These are phyloP conservation scores for Anastrepha ludens DNA, from an alignment of 1,140 invertebrate species.

Conservation along the genomic window DNA sequence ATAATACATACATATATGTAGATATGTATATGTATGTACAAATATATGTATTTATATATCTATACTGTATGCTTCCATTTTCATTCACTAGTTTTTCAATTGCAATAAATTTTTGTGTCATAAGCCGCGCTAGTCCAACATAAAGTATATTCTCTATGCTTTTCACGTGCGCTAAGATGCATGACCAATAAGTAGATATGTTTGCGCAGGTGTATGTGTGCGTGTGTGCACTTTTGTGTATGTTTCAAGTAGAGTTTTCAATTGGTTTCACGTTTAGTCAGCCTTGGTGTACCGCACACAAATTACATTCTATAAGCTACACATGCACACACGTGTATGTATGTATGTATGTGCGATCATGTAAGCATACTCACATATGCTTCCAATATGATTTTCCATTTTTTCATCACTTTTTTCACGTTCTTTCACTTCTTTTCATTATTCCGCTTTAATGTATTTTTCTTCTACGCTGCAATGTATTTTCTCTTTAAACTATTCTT, in stretches of 20 bases:
- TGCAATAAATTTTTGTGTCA: neutral
- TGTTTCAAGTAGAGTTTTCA: neutral
- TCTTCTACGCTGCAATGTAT: neutral
- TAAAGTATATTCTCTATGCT: neutral
- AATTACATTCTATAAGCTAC: neutral
- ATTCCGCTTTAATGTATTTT: neutral
- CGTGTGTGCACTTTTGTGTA: neutral
- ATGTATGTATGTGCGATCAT: neutral
- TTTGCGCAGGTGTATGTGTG: neutral
- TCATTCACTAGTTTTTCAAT: neutral
- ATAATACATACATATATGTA: neutral
- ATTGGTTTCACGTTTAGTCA: slow-evolving; percentile 17
- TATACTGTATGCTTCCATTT: neutral
- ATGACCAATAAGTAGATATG: neutral
- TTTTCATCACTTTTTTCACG: slow-evolving; percentile 13
- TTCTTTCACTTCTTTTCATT: neutral
- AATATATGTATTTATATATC: neutral
- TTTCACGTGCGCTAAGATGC: neutral
- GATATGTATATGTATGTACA: neutral
- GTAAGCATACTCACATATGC: slow-evolving; percentile 26
- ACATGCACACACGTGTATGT: neutral
- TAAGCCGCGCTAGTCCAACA: neutral
- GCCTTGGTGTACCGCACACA: slow-evolving; percentile 8
- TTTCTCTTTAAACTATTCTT: neutral
- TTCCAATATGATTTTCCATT: slow-evolving; percentile 48